Base-by-base conservation (phyloP, 2,888 invertebrate genomes). In the Latrodectus elegans region DNA sequence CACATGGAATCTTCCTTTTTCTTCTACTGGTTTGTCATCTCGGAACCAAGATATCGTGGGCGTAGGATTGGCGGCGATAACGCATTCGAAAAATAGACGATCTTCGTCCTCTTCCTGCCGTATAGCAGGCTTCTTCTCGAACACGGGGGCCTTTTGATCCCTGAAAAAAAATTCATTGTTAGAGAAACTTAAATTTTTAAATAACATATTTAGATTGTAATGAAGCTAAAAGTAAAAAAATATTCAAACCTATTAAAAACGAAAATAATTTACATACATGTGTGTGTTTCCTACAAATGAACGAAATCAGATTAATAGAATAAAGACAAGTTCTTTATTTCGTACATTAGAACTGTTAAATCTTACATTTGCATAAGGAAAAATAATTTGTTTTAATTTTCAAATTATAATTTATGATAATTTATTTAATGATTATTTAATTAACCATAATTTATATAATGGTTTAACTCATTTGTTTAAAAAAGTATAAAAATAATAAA, bases 101-200 rank as follows among this genome's bases (percentile, higher is more conserved):
- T 97, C 97, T 91, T 97, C 97, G 84, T 90, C 90, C 93, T 97
- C 97, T 55, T 98, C 98, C 93, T 99, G 98, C 92, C 97, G 95
- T 93, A 99, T 99, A 91, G 97, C 95, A 90, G 98, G 98, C 94
- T 98, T 98, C 94, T 97, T 97, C 93, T 97, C 96, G 94, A 98
- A 99, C 92, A 98, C 98, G 92, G 98, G 98, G 93, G 98, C 97
- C 93, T 97, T 95, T 92, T 97, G 97, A 94, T 97, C 97, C 84
- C 88, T 84, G 70, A 0, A 86, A 52, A 1, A 22, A 22, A 22
- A 1, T 22, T 22, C 22, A 22, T 22, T 0, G 22, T 22, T 22
- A 22, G 22, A 22, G 22, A 22, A 22, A 22, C 22, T 22, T 1
- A 0, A 22, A 22, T 22, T 22, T 22, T 1, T 22, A 22, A 22